These are phyloP conservation scores for Horisme vitalbata DNA, from an alignment of 2,888 invertebrate species.

Conservation along the genomic window DNA sequence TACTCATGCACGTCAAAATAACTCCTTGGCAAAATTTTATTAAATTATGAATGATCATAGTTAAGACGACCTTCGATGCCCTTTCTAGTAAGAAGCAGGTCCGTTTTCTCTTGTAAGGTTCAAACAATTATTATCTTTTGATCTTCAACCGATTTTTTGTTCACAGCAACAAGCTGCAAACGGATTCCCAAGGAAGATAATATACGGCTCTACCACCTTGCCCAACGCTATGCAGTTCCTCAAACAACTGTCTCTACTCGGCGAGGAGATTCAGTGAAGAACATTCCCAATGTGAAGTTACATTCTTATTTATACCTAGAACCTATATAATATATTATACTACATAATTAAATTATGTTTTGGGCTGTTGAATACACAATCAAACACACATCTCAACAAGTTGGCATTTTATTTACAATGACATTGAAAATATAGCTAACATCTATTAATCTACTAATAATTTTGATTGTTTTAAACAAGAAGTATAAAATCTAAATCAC, in stretches of 20 bases:
- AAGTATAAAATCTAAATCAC: slow-evolving; percentile 84
- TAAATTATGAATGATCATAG: no score
- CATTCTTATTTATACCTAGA: slow-evolving; percentile 33
- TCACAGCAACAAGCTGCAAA: slow-evolving; percentile 87
- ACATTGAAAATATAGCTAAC: slow-evolving; percentile 83
- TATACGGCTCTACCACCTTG: slow-evolving; percentile 97
- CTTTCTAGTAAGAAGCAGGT: no score
- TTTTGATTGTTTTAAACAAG: slow-evolving; percentile 82
- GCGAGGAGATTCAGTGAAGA: slow-evolving; percentile 87
- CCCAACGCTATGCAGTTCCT: slow-evolving; percentile 97
- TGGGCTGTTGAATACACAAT: slow-evolving; percentile 51
- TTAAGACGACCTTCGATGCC: no score
- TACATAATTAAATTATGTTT: slow-evolving; percentile 42
- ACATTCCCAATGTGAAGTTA: slow-evolving; percentile 66
- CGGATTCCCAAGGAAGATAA: slow-evolving; percentile 89
- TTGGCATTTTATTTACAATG: slow-evolving; percentile 84
- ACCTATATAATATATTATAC: slow-evolving; percentile 37
- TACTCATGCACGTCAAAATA: no score
- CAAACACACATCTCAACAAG: slow-evolving; percentile 76
- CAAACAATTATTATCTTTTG: no score
- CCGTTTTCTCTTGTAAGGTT: no score
- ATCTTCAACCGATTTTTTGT: no score
- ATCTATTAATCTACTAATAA: slow-evolving; percentile 79
- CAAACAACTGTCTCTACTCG: slow-evolving; percentile 92
- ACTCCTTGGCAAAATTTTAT: no score